Percentiles rank a stretch among this genome's conserved stretches.
These are phyloP conservation scores for Oryzias woworae DNA, from an alignment of 2,113 vertebrate species.

Conservation along the genomic window DNA sequence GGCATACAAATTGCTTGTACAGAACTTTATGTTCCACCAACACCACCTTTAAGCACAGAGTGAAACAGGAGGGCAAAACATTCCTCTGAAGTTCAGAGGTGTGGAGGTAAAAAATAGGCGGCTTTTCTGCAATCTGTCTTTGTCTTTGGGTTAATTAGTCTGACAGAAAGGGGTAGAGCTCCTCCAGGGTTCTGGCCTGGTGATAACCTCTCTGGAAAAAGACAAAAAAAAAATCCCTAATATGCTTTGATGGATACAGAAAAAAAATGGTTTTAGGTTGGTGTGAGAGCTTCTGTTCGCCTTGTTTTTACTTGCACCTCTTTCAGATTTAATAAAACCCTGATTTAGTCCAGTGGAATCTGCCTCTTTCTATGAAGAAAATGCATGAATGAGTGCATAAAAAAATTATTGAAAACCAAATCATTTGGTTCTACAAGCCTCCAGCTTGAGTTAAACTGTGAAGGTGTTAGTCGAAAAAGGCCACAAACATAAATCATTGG, in stretches of 20 bases:
- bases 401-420: constrained; percentile 3
- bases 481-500: constrained; percentile 36
- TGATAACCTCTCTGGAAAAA: constrained; percentile 20
- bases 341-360: too few species aligned
- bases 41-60: constrained; percentile 34
- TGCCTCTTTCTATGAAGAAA: too few species aligned
- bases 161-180: constrained; percentile 5
- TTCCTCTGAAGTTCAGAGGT: constrained; percentile 45
- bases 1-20: constrained; percentile 18
- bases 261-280: not conserved
- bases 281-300: not conserved
- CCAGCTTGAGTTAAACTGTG: constrained; percentile 23
- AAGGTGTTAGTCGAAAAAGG: constrained; percentile 16
- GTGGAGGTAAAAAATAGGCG: not conserved
- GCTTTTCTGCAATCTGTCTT: not conserved
- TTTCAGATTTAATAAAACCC: too few species aligned
- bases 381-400: too few species aligned
- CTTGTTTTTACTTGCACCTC: not conserved
- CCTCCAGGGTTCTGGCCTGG: constrained; percentile 12
- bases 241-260: not conserved
- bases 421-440: constrained; percentile 27
- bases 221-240: not conserved
- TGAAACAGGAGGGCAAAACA: constrained; percentile 30
- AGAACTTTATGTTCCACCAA: constrained; percentile 1
- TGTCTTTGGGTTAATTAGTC: constrained; percentile 3